Conservation (phyloP, 2,797 vertebrate species). For the Otus scops region DNA sequence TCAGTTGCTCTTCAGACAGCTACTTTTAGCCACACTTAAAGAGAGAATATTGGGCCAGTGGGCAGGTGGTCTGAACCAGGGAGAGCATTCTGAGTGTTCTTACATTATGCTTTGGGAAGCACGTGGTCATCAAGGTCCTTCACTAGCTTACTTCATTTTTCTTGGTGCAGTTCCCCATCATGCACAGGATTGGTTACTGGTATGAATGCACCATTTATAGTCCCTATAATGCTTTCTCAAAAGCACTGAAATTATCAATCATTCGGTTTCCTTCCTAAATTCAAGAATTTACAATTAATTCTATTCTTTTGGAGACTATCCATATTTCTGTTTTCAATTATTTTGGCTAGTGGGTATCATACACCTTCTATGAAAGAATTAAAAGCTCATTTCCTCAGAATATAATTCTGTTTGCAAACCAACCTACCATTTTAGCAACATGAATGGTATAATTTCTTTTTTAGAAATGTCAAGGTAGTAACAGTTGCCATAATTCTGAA, state of each 20-base stretch:
- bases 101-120: neutral
- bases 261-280: neutral
- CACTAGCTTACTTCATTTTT: neutral
- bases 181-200: neutral
- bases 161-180: neutral
- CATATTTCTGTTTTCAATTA: neutral
- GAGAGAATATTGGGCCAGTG: neutral
- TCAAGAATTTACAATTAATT: neutral
- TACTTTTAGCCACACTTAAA: neutral
- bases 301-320: neutral
- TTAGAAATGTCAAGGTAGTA: neutral
- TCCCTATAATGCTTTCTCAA: neutral
- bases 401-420: neutral
- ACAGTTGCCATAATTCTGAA: neutral
- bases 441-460: neutral
- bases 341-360: neutral
- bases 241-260: neutral
- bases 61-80: neutral
- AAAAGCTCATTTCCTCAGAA: neutral
- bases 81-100: neutral
- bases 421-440: neutral
- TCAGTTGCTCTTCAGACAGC: neutral
- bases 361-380: neutral
- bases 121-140: accelerated
- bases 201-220: neutral